Base-by-base conservation (phyloP, 2,797 vertebrate genomes). In the Cichlasoma orientale region DNA sequence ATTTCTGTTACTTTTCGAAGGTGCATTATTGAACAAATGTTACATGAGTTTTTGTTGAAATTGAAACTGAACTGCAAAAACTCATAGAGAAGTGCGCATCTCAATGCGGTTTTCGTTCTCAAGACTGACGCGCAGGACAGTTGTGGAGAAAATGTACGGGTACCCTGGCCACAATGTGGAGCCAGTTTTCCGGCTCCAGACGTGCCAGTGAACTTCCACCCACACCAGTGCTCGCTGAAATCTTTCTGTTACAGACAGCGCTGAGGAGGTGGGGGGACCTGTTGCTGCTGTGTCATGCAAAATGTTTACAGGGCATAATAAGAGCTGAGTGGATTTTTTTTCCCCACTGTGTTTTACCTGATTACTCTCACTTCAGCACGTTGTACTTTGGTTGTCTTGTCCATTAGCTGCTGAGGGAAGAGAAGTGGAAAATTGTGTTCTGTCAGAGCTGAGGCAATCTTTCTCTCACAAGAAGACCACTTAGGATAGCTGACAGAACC, bases 151-250 rank as follows among this genome's bases (percentile, higher is more conserved):
- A 77, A 90, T 89, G 90, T 89, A 89, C 82, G 93, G 90, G 83
- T 82, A 11, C 56, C 52, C 66, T 76, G 79, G 81, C 90, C 74
- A 71, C 80, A 85, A 21, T 25, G 80, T 79, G 92, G 91, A 94
- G 88, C 94, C 91, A 93, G 78, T 86, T 91, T 85, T 89, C 79
- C 50, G 72, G 86, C 86, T 58, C 77, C 82, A 80, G 75, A 27
- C 11, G n/a, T 19, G 80, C 88, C 86, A 74, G 63, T 33, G 74
- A 89, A 90, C 86, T 86, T 90, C 88, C 84, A 89, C 80, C 87
- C 85, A 89, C 87, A 83, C 79, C 79, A 78, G 50, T 38, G 12
- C 63, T 85, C 70, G 19, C 31, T 61, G 25, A 83, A 71, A 54
- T 54, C 68, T 66, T 38, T 77, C 59, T 71, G 23, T 14, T 57